Base-by-base conservation (phyloP, 2,888 invertebrate genomes). In the Dinocampus coccinellae region DNA sequence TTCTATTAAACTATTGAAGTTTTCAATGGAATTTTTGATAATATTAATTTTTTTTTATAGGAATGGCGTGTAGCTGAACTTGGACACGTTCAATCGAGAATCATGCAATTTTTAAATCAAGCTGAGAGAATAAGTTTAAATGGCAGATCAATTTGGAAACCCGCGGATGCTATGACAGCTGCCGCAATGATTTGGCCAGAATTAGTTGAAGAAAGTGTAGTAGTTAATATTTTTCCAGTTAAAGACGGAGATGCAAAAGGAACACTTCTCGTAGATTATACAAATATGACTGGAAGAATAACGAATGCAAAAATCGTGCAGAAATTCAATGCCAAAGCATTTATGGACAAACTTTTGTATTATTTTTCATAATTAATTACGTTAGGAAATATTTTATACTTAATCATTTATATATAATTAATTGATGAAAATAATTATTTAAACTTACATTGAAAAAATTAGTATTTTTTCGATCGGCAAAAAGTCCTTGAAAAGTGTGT, bases 401-500 rank as follows among this genome's bases (percentile, higher is more conserved):
- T 3, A 29, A 29, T 4, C 3, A 29, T 7, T 29, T 29, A 10
- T 6, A 42, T 6, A 42, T 36, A n/a, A 42, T 6, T 42, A 42
- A 11, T 6, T n/a, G 10, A 42, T 6, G 3, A 42, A 42, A 42
- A 6, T 22, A 33, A 33, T 36, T 33, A 42, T 29, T 53, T 20
- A 26, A 65, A 89, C 90, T 90, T 87, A 93, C 95, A 88, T 96
- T 95, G 80, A 97, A 97, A 83, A 97, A 96, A 87, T 97, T 97
- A 22, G 91, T 92, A 67, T 90, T 91, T 87, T 94, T 97, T 64
- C 95, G 90, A 79, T 97, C 97, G 42, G 92, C 91, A 85, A 97
- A 98, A 13, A 98, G 89, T 10, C 97, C 97, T 78, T 91, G 92
- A 63, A 95, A 90, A 75, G 92, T 91, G 83, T 92, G 91, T 13